These are phyloP conservation scores for Hypercompe scribonia DNA, from an alignment of 2,888 invertebrate genomes.

Conservation along the genomic window DNA sequence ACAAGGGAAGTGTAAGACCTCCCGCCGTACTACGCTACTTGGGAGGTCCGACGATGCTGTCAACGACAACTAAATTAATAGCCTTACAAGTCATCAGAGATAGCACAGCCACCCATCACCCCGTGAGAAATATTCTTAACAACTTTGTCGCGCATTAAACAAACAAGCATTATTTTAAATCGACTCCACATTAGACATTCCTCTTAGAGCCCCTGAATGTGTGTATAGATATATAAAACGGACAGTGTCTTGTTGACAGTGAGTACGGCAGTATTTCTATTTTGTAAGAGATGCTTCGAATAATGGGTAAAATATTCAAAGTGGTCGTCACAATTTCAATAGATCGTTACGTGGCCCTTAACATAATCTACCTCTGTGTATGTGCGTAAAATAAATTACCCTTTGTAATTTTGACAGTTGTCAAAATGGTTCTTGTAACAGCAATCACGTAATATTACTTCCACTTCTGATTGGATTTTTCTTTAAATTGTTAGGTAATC, in stretches of 20 bases:
- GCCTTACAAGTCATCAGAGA: conserved; percentile 64
- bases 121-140: conserved; percentile 61
- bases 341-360: conserved; percentile 69
- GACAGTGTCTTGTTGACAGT: conserved; percentile 50
- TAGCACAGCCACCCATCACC: conserved; percentile 59
- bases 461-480: background rate
- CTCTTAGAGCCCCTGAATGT: conserved; percentile 42
- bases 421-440: conserved; percentile 39
- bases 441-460: background rate
- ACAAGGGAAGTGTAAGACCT: conserved; percentile 65
- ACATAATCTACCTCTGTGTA: conserved; percentile 56
- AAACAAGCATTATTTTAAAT: conserved; percentile 30
- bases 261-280: conserved; percentile 50
- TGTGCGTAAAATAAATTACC: conserved; percentile 64
- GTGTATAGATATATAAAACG: conserved; percentile 33
- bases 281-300: conserved; percentile 53
- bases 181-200: conserved; percentile 31
- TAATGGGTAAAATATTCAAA: conserved; percentile 73
- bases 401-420: conserved; percentile 62
- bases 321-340: conserved; percentile 67
- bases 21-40: conserved; percentile 64
- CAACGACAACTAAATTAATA: conserved; percentile 71
- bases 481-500: background rate
- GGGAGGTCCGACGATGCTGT: conserved; percentile 73
- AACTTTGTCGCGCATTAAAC: conserved; percentile 48